Percentiles rank a stretch among this genome's conserved stretches.
Evolutionary conservation across 2,113 vertebrate species (phyloP).

Genomic region (Oncorhynchus keta): DNA sequence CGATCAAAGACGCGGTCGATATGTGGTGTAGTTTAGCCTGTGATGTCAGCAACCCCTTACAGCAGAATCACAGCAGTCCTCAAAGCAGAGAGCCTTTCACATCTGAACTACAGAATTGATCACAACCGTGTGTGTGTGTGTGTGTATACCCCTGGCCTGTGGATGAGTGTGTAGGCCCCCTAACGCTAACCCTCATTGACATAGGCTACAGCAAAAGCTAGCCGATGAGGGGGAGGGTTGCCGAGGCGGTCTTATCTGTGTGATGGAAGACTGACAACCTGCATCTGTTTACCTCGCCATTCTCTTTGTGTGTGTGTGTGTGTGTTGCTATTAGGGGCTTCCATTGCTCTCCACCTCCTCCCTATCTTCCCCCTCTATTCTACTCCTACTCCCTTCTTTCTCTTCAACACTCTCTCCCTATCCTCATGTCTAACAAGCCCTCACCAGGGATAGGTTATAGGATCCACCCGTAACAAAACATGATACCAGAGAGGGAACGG

Average conservation of each 20-base stretch:
- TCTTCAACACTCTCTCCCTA: no score
- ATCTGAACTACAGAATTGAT: conserved; percentile 11
- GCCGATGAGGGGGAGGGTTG: not conserved
- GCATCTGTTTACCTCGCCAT: not conserved
- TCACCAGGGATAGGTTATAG: no score
- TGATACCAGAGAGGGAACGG: not conserved
- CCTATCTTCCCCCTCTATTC: no score
- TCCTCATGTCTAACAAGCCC: no score
- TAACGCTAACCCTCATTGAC: no score
- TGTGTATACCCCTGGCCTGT: not conserved
- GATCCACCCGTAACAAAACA: conserved; percentile 39
- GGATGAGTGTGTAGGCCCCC: not conserved
- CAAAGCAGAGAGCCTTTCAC: not conserved
- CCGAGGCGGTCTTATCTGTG: not conserved
- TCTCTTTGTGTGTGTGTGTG: not conserved
- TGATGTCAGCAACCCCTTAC: conserved; percentile 38
- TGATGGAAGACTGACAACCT: not conserved
- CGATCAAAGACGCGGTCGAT: conserved; percentile 8
- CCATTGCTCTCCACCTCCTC: no score
- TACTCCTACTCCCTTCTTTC: no score
- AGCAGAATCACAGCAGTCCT: conserved; percentile 34
- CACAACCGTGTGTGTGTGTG: not conserved
- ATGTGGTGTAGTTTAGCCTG: conserved; percentile 42
- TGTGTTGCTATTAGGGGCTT: not conserved
- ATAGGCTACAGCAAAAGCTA: no score